Evolutionary conservation across 2,797 vertebrate genomes (phyloP), one percentile per base, ranked within the genome.

Genomic region (Sebastes taczanowskii): DNA sequence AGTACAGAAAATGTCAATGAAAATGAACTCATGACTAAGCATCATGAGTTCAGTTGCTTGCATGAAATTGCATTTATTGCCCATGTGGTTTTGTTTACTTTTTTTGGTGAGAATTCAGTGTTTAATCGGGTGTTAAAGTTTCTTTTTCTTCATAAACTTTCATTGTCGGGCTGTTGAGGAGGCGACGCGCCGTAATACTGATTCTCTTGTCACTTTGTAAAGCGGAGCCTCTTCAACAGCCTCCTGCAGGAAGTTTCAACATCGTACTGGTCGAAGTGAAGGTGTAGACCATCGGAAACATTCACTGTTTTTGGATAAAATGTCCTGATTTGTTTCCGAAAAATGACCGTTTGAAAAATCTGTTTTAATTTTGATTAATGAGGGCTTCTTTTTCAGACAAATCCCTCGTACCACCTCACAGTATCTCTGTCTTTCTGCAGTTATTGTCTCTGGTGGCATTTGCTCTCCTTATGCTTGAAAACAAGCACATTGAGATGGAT

Each of bases 1-100:
- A 88, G 89, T 94, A 94, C 94, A 91, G 83, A 92, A 94, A 74
- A 95, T 94, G 93, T 94, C 94, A 94, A 92, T 23, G 67, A 88
- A 60, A 81, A 71, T 18, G 7, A 35, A 67, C 61, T 84, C 23
- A 4, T 74, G 76, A 71, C 32, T 4, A 10, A 74, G 42, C 25
- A 18, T 66, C 52, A 52, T 53, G 76, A 77, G 46, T 77, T 81
- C 16, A 59, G 14, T 64, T 73, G 78, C 61, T 79, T 83, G 86
- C 88, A 81, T 90, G 90, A 63, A 81, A 29, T 25, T 70, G 77
- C 66, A 74, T 74, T 86, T 83, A 30, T 59, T 35, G 65, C 77
- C 46, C 7, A 9, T 11, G 56, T 73, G 55, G 23, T 74, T 70
- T 67, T 18, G 42, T 52, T 55, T 63, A 56, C 18, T 63, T 14